Evolutionary conservation across 2,113 vertebrate species (phyloP), one percentile per base, ranked within the genome.

Genomic region (Poeciliopsis prolifica): DNA sequence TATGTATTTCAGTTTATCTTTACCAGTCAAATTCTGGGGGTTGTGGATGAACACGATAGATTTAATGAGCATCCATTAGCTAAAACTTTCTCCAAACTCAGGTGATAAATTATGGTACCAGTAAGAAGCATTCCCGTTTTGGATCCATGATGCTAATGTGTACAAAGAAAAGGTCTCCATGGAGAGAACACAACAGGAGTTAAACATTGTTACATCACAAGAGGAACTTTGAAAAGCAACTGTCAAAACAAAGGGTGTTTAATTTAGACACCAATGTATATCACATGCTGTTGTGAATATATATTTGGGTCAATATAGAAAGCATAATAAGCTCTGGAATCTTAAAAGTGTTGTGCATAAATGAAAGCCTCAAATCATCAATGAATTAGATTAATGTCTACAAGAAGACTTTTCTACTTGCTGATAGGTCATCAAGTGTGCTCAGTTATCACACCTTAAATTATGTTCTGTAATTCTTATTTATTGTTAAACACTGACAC

Each of bases 181-280:
- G 86, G 87, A 83, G 82, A 86, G 79, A 79, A 69, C 79, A 91
- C 65, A 89, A 87, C 83, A 79, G 65, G 40, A 82, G 87, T 81
- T 74, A 82, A 83, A 86, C 78, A 78, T 85, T 84, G 87, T 77
- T 68, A 35, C 60, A 62, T 78, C 68, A 35, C 70, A 72, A 33
- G 73, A 61, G 74, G 76, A 87, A 88, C 86, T 81, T 72, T 74
- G 70, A 84, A 44, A 29, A 81, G 65, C 89, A 92, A 90, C 91
- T 91, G 87, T 61, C 87, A 81, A 88, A 94, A 91, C 84, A 91
- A 79, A 80, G 65, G 63, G 28, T 72, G 68, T 61, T 70, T 19
- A 77, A 79, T 64, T 79, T 78, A 72, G 54, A 29, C 15, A 31
- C 51, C 51, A 64, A 63, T 60, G 72, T 83, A 64, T 65, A 60